Conservation (phyloP, 2,797 vertebrate genomes). For the Lycodopsis pacificus region DNA sequence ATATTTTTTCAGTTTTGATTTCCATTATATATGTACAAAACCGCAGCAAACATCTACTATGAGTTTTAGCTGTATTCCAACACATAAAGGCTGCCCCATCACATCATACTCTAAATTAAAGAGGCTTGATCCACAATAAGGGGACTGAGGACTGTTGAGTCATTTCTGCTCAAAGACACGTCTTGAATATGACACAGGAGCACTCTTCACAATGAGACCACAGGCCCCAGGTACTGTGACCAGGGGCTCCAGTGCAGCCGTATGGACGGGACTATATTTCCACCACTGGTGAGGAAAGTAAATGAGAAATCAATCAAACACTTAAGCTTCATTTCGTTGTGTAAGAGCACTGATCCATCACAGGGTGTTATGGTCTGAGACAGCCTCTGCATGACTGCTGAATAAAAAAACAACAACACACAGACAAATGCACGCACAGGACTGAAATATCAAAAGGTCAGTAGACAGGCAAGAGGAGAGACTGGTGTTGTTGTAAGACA, state of each 20-base stretch:
- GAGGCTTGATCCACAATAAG: conserved; percentile 35
- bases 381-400: conserved; percentile 45
- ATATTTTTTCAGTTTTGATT: background rate
- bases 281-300: conserved; percentile 58
- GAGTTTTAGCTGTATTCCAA: background rate
- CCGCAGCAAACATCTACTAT: background rate
- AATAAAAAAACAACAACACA: conserved; percentile 28
- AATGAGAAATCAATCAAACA: conserved; percentile 75
- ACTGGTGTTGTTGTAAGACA: conserved; percentile 60
- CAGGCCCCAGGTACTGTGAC: conserved; percentile 20
- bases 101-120: conserved; percentile 25
- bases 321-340: conserved; percentile 74
- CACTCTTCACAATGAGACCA: conserved; percentile 37
- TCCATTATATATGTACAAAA: background rate
- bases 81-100: background rate
- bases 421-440: conserved; percentile 33
- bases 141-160: conserved; percentile 28
- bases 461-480: conserved; percentile 55
- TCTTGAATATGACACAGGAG: conserved; percentile 44
- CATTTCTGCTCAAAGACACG: conserved; percentile 34
- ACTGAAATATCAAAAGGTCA: conserved; percentile 81
- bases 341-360: conserved; percentile 76
- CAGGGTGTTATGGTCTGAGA: conserved; percentile 60
- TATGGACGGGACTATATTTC: conserved; percentile 40
- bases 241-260: conserved; percentile 5